Evolutionary conservation across 2,797 vertebrate genomes (phyloP), one percentile per base, ranked within the genome.

Genomic region (Capromys pilorides): DNA sequence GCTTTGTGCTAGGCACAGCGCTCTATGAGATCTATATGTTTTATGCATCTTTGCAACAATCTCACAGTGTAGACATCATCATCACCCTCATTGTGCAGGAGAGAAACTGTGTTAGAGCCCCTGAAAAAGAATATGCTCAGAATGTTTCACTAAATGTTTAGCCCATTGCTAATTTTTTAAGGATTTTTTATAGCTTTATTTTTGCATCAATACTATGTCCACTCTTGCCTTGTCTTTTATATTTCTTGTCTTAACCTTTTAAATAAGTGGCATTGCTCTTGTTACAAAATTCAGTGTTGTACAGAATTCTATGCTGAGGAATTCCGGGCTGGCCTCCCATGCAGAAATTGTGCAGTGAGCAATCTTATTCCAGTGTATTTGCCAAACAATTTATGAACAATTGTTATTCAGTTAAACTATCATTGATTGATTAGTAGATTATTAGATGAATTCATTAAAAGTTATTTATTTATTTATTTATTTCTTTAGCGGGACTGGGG

Each of bases 381-480:
- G 62, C 77, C n/a, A 4, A 1, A 67, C 45, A 73, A 31, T 82
- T 89, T 86, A 71, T 8, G 66, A 75, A 41, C 45, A 83, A 86
- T 82, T 75, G 33, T 51, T 69, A 75, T 61, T 86, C 67, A n/a
- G 77, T 54, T 78, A 61, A 69, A 89, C 79, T 73, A 66, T 64
- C 80, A 59, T 33, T 86, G 84, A 93, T 81, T 49, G 36, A 82
- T 82, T 39, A 86, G 54, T 36, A 41, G 66, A 75, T 88, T 82
- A 86, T 66, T 86, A 66, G 69, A 88, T 86, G 73, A 85, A 21
- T 71, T 92, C 83, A 96, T 62, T 75, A 87, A 95, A 95, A 96
- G n/a, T n/a, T n/a, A n/a, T n/a, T n/a, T n/a, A n/a, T n/a, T n/a
- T n/a, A n/a, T n/a, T n/a, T n/a, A n/a, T n/a, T n/a, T n/a, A n/a